Evolutionary conservation across 1,140 invertebrate species (phyloP), one percentile per base, ranked within the genome.

Genomic region (Drosophila prosaltans): DNA sequence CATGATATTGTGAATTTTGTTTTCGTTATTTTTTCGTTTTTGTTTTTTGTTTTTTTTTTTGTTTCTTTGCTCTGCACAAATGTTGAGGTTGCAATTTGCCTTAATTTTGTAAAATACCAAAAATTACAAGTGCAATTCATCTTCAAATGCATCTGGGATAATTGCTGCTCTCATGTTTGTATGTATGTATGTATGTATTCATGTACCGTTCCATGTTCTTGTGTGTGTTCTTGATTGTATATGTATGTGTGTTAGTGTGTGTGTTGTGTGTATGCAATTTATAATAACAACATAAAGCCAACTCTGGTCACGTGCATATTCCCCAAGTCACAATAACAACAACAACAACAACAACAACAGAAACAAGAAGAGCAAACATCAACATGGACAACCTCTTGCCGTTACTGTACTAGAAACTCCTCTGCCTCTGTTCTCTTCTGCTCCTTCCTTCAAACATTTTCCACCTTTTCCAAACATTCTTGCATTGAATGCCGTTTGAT

Each of bases 281-380:
- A 59, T 21, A 59, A 59, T 39, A 59, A 59, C 30, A 59, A 59
- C 57, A 59, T 26, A 40, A 58, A 39, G 32, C 32, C 57, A 32
- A 59, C 57, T 59, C 57, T 39, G 57, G 36, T 59, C 57, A 59
- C 57, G 57, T 59, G 57, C 57, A 59, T 59, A 59, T 59, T 59
- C 57, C 57, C 57, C 57, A 59, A 59, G 57, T 59, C 30, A 30
- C 57, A 59, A 59, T 59, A 59, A 59, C 65, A 69, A 54, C 72
- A 69, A 39, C 36, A 45, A 39, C 36, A 45, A 41, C 65, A 67
- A 16, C 16, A 59, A 59, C 65, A 69, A 54, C 72, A 69, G 30
- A 41, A 45, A 16, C 16, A 16, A 41, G 55, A 67, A 48, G 16
- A 45, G 65, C 65, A 66, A 48, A n/a, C 65, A 66, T 9, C 21